Base-by-base conservation (phyloP, 1,140 invertebrate species). In the Calliphora vicina region DNA sequence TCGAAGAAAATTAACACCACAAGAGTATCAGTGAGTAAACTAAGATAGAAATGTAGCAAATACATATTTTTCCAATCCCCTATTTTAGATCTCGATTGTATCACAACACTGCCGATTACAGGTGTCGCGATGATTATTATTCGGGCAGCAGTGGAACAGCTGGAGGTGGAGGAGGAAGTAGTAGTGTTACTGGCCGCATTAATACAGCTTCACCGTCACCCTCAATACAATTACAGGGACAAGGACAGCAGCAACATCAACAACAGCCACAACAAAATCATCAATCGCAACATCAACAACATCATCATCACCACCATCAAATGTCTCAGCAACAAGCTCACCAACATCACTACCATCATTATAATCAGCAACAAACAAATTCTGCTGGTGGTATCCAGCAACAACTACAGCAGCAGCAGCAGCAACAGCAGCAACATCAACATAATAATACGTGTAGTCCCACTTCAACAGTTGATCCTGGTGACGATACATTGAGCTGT, bases 51-150 rank as follows among this genome's bases (percentile, higher is more conserved):
- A 50, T 42, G 20, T 43, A 50, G 82, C 23, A 26, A 23, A 27
- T 13, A 35, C 71, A n/a, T 13, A 76, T 45, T 9, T 43, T 45
- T 72, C 15, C 20, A 71, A 35, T 27, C 12, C 1, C 50, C 20
- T 82, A 71, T 57, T 81, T 82, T 83, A 90, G 88, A 82, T 87
- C 88, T 74, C 88, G 89, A 61, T 81, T 90, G 81, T 88, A 87
- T 84, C 89, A 90, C 80, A 90, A 90, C 61, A 87, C 86, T 26
- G 83, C 87, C 29, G 88, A 90, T 82, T 87, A 84, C 26, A 88
- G 86, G 84, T 89, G 87, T 78, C 87, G 88, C n/a, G 89, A 90
- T 67, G 87, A 89, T 82, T 89, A 86, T 83, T 90, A 88, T 85
- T 45, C 84, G 9, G 26, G 76, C 5, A 45, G 82, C 50, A 84